A percentile compares a stretch with the other conserved stretches of the same genome.
Conservation (phyloP, 2,797 vertebrate species). For the Philypnodon macrostomus region DNA sequence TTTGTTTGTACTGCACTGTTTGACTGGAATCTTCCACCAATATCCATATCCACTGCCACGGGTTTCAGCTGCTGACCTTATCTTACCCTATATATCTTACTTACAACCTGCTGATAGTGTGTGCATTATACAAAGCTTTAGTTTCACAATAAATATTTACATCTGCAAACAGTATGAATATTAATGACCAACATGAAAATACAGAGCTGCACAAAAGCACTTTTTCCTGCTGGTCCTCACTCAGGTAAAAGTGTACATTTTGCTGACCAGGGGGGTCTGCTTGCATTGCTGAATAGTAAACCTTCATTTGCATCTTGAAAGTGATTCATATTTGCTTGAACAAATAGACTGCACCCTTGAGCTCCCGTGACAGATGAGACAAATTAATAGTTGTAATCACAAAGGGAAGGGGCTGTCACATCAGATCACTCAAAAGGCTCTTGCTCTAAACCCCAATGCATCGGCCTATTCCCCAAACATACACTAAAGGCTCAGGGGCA, state of each 20-base stretch:
- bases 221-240: conserved; percentile 5
- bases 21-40: too few relatives aligned
- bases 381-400: conserved; percentile 66
- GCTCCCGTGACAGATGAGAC: conserved; percentile 61
- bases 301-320: conserved; percentile 43
- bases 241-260: conserved; percentile 30
- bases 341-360: conserved; percentile 44
- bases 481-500: neutral
- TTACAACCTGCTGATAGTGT: neutral
- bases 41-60: too few relatives aligned
- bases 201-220: conserved; percentile 3
- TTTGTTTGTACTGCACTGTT: too few relatives aligned
- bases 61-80: neutral
- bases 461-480: neutral
- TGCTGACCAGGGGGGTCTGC: conserved; percentile 29
- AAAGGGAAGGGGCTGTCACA: conserved; percentile 52
- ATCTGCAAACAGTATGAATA: neutral
- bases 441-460: conserved; percentile 28
- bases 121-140: conserved; percentile 2
- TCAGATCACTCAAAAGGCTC: conserved; percentile 40
- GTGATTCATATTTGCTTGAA: conserved; percentile 45
- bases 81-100: neutral
- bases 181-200: neutral
- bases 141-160: neutral
- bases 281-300: conserved; percentile 32